Evolutionary conservation across 1,140 invertebrate genomes (phyloP).

Genomic region (Lucilia cuprina): DNA sequence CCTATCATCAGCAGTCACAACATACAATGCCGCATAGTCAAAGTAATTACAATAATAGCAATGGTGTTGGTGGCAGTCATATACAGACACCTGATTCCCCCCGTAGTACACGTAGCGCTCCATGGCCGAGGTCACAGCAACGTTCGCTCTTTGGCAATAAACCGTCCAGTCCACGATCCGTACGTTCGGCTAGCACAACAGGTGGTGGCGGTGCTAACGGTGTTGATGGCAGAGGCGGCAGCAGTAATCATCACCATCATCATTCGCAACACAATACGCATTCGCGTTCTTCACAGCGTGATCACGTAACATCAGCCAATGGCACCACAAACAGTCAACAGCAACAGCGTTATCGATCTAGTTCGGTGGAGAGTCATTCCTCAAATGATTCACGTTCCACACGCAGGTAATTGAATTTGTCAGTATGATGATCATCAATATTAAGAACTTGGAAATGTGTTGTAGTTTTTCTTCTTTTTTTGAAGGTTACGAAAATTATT

Average conservation of each 20-base stretch:
- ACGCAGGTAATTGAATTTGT: slow-evolving; percentile 64
- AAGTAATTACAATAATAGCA: slow-evolving; percentile 55
- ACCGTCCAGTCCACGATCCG: slow-evolving; percentile 69
- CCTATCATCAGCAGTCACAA: slow-evolving; percentile 48
- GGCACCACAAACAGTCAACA: slow-evolving; percentile 47
- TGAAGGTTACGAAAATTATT: background rate
- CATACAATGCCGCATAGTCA: slow-evolving; percentile 42
- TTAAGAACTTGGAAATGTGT: background rate
- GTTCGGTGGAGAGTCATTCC: slow-evolving; percentile 85
- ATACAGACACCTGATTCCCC: slow-evolving; percentile 70
- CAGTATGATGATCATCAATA: slow-evolving; percentile 21
- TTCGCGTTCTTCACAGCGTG: slow-evolving; percentile 46
- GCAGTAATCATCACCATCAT: slow-evolving; percentile 51
- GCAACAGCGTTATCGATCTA: slow-evolving; percentile 63
- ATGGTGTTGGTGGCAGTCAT: slow-evolving; percentile 43
- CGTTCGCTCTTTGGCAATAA: slow-evolving; percentile 74
- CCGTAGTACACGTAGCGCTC: slow-evolving; percentile 82
- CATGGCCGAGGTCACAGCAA: slow-evolving; percentile 75
- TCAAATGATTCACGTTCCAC: slow-evolving; percentile 78
- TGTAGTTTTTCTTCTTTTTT: background rate
- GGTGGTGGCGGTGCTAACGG: slow-evolving; percentile 45
- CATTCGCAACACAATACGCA: slow-evolving; percentile 44
- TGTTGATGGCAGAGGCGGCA: slow-evolving; percentile 45
- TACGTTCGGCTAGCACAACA: slow-evolving; percentile 69
- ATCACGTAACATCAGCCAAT: slow-evolving; percentile 35